Percentiles rank a stretch among this genome's conserved stretches.
phyloP scores from a whole-genome alignment of 37 sponge, comb jelly and placozoan species.

The Dysidea cf. avara region DNA sequence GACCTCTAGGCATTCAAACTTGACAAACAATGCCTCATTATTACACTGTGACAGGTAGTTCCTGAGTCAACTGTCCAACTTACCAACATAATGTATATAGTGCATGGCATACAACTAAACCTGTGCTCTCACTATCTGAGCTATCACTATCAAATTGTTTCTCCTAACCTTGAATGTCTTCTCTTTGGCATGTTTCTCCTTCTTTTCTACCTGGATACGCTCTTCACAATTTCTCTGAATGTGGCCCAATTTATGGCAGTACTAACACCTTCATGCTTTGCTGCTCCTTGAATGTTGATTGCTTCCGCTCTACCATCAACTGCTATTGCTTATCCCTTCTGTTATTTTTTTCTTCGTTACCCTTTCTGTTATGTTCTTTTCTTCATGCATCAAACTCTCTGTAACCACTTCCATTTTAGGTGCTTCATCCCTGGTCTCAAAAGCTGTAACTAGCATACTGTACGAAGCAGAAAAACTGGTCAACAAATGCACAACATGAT shows the following conservation, averaged over 20 bases:
- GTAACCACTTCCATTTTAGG: conserved; percentile 60
- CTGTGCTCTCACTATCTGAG: conserved; percentile 25
- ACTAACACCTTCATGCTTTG: conserved; percentile 13
- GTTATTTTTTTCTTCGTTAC: too few relatives aligned
- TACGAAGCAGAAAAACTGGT: conserved; percentile 57
- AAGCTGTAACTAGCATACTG: conserved; percentile 47
- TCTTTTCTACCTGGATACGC: neutral
- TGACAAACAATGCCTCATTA: too few relatives aligned
- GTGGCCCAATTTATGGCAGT: conserved; percentile 35
- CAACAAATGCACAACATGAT: conserved; percentile 40
- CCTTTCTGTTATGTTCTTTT: conserved; percentile 24
- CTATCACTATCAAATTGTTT: neutral
- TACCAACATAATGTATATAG: too few relatives aligned
- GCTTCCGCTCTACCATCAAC: neutral
- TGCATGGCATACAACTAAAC: too few relatives aligned
- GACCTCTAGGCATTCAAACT: too few relatives aligned
- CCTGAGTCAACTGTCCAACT: too few relatives aligned
- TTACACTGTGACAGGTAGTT: too few relatives aligned
- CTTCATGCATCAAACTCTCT: conserved; percentile 35
- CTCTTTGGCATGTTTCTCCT: conserved; percentile 13
- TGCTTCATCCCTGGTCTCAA: conserved; percentile 50
- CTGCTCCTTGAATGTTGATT: too few relatives aligned
- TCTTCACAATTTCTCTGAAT: conserved; percentile 31
- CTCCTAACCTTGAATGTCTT: neutral
- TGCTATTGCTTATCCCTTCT: too few relatives aligned